Conservation (phyloP, 1,140 invertebrate species). For the Wasmannia auropunctata region DNA sequence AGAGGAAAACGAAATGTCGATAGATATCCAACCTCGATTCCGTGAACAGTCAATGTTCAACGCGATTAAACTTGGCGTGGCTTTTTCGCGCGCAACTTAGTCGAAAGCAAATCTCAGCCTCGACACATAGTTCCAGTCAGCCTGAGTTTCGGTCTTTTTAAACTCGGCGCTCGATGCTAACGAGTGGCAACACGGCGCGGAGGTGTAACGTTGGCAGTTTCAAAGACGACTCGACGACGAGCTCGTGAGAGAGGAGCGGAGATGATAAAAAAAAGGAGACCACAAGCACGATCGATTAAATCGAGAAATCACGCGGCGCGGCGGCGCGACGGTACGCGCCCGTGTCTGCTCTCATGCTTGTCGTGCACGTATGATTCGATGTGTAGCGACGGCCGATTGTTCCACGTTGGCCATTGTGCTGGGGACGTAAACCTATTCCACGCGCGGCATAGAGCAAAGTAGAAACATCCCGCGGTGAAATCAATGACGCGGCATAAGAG, state of each 20-base stretch:
- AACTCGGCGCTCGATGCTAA: slow-evolving; percentile 35
- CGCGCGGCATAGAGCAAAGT: slow-evolving; percentile 46
- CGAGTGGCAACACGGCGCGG: slow-evolving; percentile 21
- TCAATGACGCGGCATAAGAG: slow-evolving; percentile 65
- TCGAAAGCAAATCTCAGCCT: slow-evolving; percentile 23
- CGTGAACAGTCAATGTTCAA: slow-evolving; percentile 1
- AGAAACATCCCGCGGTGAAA: slow-evolving; percentile 61
- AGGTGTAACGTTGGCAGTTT: slow-evolving; percentile 27
- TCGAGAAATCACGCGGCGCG: slow-evolving; percentile 31
- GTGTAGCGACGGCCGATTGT: slow-evolving; percentile 51
- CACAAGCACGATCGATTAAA: slow-evolving; percentile 44
- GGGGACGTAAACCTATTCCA: slow-evolving; percentile 52
- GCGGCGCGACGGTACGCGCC: neutral
- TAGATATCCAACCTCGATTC: slow-evolving; percentile 4
- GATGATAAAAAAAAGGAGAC: neutral
- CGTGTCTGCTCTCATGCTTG: slow-evolving; percentile 30
- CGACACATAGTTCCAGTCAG: slow-evolving; percentile 40
- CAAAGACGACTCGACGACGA: slow-evolving; percentile 18
- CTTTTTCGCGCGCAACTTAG: slow-evolving; percentile 31
- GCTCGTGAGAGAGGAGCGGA: neutral
- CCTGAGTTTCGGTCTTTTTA: slow-evolving; percentile 38
- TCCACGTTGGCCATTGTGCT: slow-evolving; percentile 47
- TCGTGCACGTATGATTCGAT: slow-evolving; percentile 52
- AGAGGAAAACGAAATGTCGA: neutral
- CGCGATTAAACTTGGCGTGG: slow-evolving; percentile 21